Evolutionary conservation across 2,797 vertebrate species (phyloP).

Genomic region (Apodemus agrarius): DNA sequence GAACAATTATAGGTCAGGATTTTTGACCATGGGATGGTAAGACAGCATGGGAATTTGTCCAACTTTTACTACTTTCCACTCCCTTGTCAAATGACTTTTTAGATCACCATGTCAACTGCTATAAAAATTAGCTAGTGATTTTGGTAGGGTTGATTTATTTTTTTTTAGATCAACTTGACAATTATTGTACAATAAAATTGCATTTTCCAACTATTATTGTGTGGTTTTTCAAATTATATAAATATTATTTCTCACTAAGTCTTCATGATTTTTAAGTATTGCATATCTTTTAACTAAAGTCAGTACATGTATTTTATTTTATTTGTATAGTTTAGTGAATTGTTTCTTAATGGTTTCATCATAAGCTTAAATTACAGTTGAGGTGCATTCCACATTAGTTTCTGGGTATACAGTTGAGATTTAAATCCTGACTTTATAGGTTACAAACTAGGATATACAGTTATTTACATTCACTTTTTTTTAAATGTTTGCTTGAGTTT

Average conservation of each 20-base stretch:
- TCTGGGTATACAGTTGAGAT: neutral
- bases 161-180: neutral
- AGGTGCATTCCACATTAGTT: neutral
- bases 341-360: neutral
- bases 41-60: neutral
- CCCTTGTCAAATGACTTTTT: neutral
- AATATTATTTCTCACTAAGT: neutral
- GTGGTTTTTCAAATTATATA: neutral
- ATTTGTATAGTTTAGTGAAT: neutral
- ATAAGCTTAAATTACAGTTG: neutral
- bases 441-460: neutral
- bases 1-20: too few species aligned
- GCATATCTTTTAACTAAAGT: neutral
- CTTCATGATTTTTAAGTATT: neutral
- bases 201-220: neutral
- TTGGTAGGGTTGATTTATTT: neutral
- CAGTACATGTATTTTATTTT: neutral
- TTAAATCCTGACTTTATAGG: neutral
- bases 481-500: neutral
- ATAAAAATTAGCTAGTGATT: neutral
- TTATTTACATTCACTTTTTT: neutral
- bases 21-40: too few species aligned
- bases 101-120: neutral
- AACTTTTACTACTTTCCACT: neutral
- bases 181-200: neutral